phyloP scores from a whole-genome alignment of 2,113 vertebrate species.

The Leptocoma aspasia region DNA sequence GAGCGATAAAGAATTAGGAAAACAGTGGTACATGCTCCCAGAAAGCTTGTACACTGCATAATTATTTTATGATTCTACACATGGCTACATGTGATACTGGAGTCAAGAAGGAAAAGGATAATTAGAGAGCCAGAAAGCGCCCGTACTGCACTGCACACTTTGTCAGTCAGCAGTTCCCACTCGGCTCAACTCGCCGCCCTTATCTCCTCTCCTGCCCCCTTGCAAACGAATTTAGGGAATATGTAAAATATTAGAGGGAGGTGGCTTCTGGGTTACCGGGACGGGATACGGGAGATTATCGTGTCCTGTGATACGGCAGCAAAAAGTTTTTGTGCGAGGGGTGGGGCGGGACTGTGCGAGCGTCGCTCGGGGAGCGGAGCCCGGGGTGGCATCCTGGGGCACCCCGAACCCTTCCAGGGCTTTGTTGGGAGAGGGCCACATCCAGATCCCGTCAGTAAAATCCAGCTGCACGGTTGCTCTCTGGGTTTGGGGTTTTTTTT shows the following conservation, averaged over 20 bases:
- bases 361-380: neutral
- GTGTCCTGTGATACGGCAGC: conserved; percentile 16
- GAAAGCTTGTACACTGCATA: conserved; percentile 90
- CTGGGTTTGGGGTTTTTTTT: neutral
- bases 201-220: conserved; percentile 68
- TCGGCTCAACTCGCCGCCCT: conserved; percentile 68
- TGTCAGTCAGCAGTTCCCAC: conserved; percentile 79
- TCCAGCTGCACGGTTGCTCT: neutral
- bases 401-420: neutral
- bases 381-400: neutral
- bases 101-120: conserved; percentile 84
- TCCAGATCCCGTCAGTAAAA: neutral
- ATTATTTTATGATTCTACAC: conserved; percentile 91
- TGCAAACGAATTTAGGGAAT: conserved; percentile 68
- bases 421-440: neutral
- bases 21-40: conserved; percentile 89
- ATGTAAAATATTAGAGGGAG: conserved; percentile 4
- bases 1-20: conserved; percentile 98
- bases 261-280: conserved; percentile 53
- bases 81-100: conserved; percentile 90
- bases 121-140: conserved; percentile 82
- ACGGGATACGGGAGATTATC: neutral
- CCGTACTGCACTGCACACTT: conserved; percentile 72
- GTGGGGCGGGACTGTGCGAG: fast-evolving
- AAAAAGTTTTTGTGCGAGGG: conserved; percentile 53